Percentiles rank a stretch among this genome's conserved stretches.
phyloP scores from a whole-genome alignment of 2,113 vertebrate genomes.

The Romanogobio albipinnatus region DNA sequence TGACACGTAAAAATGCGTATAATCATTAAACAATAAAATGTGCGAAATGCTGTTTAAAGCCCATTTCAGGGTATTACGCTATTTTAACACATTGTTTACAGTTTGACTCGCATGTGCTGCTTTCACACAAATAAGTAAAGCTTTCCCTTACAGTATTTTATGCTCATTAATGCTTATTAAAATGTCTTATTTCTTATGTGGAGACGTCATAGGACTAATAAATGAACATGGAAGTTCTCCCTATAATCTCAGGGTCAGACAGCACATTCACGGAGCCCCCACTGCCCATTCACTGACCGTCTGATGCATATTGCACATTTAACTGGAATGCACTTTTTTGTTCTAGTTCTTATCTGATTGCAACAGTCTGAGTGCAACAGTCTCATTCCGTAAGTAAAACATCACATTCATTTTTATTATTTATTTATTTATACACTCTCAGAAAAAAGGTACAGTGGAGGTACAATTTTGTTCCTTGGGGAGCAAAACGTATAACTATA shows the following conservation, averaged over 20 bases:
- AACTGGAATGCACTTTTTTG: background rate
- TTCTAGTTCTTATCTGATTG: background rate
- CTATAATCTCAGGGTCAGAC: background rate
- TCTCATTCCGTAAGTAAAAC: background rate
- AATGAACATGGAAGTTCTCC: background rate
- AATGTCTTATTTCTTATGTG: background rate
- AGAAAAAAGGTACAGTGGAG: no score
- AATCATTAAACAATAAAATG: background rate
- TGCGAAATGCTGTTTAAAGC: background rate
- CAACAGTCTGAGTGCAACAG: background rate
- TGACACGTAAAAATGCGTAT: background rate
- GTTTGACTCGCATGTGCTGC: background rate
- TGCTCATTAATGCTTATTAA: slow-evolving; percentile 3
- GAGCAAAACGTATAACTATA: no score
- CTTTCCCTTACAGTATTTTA: background rate
- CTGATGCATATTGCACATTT: background rate
- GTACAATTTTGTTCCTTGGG: no score
- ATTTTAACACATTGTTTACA: background rate
- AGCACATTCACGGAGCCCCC: background rate
- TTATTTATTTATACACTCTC: no score
- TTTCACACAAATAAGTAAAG: slow-evolving; percentile 12
- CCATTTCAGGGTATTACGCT: background rate
- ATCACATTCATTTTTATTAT: background rate
- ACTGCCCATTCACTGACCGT: background rate
- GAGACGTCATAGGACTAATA: background rate